Evolutionary conservation across 2,113 vertebrate species (phyloP), one percentile per base, ranked within the genome.

Genomic region (Oreotragus oreotragus): DNA sequence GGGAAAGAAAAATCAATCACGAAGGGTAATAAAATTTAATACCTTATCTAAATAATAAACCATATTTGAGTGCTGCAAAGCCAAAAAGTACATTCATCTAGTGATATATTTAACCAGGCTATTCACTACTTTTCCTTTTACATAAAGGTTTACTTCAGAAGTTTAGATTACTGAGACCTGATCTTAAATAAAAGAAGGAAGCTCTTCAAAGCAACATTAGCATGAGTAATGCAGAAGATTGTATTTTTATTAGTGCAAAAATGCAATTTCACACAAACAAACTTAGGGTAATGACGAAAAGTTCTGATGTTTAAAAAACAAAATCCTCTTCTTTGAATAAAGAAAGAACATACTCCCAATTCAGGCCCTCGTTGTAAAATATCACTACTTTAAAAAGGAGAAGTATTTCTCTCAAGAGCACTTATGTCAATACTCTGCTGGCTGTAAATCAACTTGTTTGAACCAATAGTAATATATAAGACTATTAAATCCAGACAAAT

Each of bases 161-260:
- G n/a, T 83, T 55, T 45, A 83, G 73, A 83, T 81, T 47, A 85
- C 2, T 91, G 43, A 81, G 30, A 91, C 60, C 15, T 60, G 88
- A 53, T 77, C 88, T 64, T 91, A 96, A 94, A 60, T 90, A 85
- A 80, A 87, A 92, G 43, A 49, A 58, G 11, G 3, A 95, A 89
- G 39, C 14, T 55, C 55, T 86, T 91, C 12, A 87, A 93, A 79
- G 45, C 19, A 13, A 62, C 30, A 84, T 53, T 66, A 94, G 30
- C 27, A 90, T 83, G 28, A 87, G 39, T 12, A 93, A 55, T 70
- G 76, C 92, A 60, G 51, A 94, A 95, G 27, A 33, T 7, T 66
- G 1, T 60, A 73, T 30, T 97, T 91, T 96, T 39, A 88, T 51
- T 92, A 94, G 88, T 73, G 28, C 8, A 98, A 94, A 96, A 96